Conservation (phyloP, 2,113 vertebrate genomes). For the Girardinichthys multiradiatus region DNA sequence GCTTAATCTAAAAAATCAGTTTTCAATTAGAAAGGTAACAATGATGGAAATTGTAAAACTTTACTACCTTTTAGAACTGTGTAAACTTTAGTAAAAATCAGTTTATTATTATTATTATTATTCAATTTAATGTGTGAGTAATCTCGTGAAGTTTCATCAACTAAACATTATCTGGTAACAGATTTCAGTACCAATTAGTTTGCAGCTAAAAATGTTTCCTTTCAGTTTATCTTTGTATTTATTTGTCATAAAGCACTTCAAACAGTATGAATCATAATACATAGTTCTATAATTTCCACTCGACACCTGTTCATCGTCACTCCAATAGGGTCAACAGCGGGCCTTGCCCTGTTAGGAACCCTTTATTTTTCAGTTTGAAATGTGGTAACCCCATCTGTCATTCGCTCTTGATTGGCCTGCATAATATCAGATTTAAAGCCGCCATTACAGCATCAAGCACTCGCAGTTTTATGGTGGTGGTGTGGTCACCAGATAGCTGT, state of each 20-base stretch:
- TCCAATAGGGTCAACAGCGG: no score
- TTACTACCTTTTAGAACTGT: neutral
- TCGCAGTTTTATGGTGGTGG: slow-evolving; percentile 27
- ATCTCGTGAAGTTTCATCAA: neutral
- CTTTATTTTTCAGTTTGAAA: no score
- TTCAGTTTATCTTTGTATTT: no score
- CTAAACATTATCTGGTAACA: neutral
- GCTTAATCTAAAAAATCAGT: neutral
- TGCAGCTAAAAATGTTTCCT: neutral
- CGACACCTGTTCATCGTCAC: no score
- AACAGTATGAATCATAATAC: no score
- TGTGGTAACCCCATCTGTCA: no score
- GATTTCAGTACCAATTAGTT: neutral
- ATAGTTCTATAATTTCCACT: no score
- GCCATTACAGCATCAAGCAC: slow-evolving; percentile 13
- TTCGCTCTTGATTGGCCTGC: slow-evolving; percentile 20
- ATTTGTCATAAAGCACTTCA: no score
- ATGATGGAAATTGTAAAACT: neutral
- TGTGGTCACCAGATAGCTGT: slow-evolving; percentile 37
- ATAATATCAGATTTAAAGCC: slow-evolving; percentile 45
- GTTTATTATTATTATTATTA: neutral
- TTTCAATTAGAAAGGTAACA: neutral
- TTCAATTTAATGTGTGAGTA: neutral
- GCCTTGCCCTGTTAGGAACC: no score
- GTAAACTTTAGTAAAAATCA: neutral